Conservation (phyloP, 2,888 invertebrate genomes). For the Tortricodes alternella region DNA sequence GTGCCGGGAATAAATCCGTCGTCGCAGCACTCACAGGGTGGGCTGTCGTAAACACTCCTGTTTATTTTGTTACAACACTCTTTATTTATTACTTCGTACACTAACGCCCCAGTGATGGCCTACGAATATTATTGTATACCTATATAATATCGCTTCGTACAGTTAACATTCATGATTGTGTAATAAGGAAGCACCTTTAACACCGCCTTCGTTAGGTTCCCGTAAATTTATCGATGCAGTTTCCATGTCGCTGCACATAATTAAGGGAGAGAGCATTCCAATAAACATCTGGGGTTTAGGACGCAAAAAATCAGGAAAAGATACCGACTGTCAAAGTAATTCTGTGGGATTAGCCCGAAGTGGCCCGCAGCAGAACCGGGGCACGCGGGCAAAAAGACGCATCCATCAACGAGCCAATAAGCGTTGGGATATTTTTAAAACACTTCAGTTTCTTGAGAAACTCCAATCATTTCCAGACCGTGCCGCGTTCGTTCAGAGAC, state of each 20-base stretch:
- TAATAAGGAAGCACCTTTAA: conserved; percentile 17
- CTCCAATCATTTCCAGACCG: conserved; percentile 5
- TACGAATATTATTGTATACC: conserved; percentile 22
- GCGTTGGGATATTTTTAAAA: conserved; percentile 54
- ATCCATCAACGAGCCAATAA: conserved; percentile 68
- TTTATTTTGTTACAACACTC: conserved; percentile 58
- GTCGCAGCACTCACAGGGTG: conserved; percentile 46
- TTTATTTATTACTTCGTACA: conserved; percentile 38
- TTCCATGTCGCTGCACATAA: conserved; percentile 73
- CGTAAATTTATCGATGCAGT: conserved; percentile 45
- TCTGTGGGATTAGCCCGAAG: conserved; percentile 62
- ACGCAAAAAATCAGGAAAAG: conserved; percentile 73
- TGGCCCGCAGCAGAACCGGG: conserved; percentile 40
- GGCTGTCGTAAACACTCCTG: conserved; percentile 54
- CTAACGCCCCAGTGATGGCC: conserved; percentile 27
- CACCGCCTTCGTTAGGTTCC: conserved; percentile 17
- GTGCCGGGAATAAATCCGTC: conserved; percentile 58
- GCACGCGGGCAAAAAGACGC: conserved; percentile 73
- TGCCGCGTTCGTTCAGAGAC: conserved; percentile 5
- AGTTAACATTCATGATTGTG: conserved; percentile 18
- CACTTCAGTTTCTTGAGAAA: conserved; percentile 19
- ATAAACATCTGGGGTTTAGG: conserved; percentile 71
- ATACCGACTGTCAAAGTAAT: conserved; percentile 77
- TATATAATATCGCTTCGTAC: conserved; percentile 20
- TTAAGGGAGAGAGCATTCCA: conserved; percentile 59